Conservation (phyloP, 2,888 invertebrate genomes). For the Onchidella celtica region DNA sequence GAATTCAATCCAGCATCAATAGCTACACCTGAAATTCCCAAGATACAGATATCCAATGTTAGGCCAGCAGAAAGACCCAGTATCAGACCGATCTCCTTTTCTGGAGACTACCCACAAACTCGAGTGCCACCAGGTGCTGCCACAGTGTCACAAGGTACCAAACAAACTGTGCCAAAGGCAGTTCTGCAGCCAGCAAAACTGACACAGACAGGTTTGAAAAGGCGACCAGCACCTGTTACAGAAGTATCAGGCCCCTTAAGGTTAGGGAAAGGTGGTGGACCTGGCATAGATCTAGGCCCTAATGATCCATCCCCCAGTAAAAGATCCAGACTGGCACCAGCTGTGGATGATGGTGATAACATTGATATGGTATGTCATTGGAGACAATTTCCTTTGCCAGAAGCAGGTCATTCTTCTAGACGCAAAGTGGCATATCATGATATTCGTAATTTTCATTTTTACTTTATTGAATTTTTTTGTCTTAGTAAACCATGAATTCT, state of each 20-base stretch:
- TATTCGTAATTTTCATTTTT: no score
- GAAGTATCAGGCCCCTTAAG: constrained; percentile 43
- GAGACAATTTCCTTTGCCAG: no score
- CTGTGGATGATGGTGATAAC: neutral
- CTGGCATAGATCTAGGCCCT: constrained; percentile 40
- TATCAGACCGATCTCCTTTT: constrained; percentile 11
- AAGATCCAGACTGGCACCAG: constrained; percentile 26
- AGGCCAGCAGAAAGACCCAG: constrained; percentile 17
- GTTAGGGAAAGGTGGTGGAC: constrained; percentile 47
- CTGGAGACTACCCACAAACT: neutral
- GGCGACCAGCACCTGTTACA: constrained; percentile 7
- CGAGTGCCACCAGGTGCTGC: constrained; percentile 50
- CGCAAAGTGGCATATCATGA: no score
- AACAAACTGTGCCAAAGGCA: neutral
- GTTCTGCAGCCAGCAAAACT: constrained; percentile 23
- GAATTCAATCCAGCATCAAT: constrained; percentile 39
- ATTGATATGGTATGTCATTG: constrained; percentile 22
- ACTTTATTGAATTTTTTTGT: no score
- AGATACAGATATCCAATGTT: constrained; percentile 36
- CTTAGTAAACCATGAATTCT: no score
- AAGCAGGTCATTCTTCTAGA: no score
- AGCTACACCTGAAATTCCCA: constrained; percentile 33
- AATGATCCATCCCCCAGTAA: constrained; percentile 27
- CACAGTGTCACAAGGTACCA: constrained; percentile 34
- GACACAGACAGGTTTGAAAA: constrained; percentile 25